These are phyloP conservation scores for Psylliodes chrysocephalus DNA, from an alignment of 2,888 invertebrate genomes.

Conservation along the genomic window DNA sequence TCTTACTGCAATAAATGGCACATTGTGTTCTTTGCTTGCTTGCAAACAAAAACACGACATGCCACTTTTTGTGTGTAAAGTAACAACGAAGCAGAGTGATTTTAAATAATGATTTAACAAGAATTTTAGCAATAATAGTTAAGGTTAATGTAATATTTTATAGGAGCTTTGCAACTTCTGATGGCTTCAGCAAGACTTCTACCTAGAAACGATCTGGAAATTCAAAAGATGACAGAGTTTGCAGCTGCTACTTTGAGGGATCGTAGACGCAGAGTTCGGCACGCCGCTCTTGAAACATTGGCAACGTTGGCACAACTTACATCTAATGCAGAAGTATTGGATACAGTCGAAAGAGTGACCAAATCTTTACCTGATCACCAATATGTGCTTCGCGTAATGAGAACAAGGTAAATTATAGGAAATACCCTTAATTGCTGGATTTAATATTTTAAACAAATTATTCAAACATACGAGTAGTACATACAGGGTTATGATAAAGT, in stretches of 20 bases:
- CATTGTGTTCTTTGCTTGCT: no score
- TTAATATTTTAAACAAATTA: no score
- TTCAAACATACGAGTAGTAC: no score
- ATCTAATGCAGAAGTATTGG: conserved; percentile 71
- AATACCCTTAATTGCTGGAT: no score
- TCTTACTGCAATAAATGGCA: no score
- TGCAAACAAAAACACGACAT: no score
- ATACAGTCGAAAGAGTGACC: conserved; percentile 68
- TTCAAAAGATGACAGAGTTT: conserved; percentile 60
- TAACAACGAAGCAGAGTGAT: no score
- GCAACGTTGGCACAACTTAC: conserved; percentile 81
- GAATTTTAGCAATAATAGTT: no score
- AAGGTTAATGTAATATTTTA: no score
- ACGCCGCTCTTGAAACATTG: conserved; percentile 81
- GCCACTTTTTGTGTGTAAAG: no score
- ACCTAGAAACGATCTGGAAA: conserved; percentile 80
- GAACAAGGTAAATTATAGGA: conserved; percentile 67
- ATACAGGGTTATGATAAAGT: no score
- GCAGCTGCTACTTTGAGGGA: conserved; percentile 61
- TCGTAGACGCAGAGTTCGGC: conserved; percentile 79
- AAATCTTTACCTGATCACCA: conserved; percentile 66
- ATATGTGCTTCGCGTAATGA: conserved; percentile 76
- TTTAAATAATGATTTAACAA: no score
- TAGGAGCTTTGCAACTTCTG: conserved; percentile 60
- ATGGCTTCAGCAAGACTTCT: conserved; percentile 82